Evolutionary conservation across 1,140 invertebrate species (phyloP).

Genomic region (Euura saliciscinereae): DNA sequence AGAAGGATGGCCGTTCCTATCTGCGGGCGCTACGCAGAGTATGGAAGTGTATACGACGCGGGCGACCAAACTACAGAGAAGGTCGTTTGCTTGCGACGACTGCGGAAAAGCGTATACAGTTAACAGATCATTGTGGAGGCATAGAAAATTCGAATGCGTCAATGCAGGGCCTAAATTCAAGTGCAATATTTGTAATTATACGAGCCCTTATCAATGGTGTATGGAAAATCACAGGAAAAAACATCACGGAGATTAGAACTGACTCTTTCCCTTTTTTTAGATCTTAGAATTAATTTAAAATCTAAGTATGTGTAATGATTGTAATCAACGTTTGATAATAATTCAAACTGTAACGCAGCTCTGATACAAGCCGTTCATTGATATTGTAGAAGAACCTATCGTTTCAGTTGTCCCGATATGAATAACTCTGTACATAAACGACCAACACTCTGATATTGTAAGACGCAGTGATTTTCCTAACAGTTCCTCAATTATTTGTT

Average conservation of each 20-base stretch:
- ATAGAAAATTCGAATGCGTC: constrained; percentile 58
- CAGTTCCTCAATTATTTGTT: constrained; percentile 4
- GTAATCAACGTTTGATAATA: too few species aligned
- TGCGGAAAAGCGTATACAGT: constrained; percentile 51
- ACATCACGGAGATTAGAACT: constrained; percentile 30
- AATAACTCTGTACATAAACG: too few species aligned
- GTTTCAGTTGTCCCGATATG: too few species aligned
- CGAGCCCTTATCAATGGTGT: constrained; percentile 53
- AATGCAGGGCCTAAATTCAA: constrained; percentile 48
- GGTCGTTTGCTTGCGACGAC: constrained; percentile 28
- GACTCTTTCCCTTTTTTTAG: neutral
- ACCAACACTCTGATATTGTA: too few species aligned
- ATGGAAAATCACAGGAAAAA: constrained; percentile 49
- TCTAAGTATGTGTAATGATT: too few species aligned
- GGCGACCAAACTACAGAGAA: neutral
- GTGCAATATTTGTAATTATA: constrained; percentile 57
- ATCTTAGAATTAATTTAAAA: neutral
- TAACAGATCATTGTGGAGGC: constrained; percentile 50
- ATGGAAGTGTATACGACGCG: too few species aligned
- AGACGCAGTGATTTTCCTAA: too few species aligned
- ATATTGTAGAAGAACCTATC: too few species aligned
- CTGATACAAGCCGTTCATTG: too few species aligned
- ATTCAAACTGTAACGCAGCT: too few species aligned
- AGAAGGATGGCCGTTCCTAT: neutral
- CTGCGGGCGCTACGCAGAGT: neutral